Conservation (phyloP, 30 jellyfish, hydroid and myxozoan species). For the Chironex yamaguchii region DNA sequence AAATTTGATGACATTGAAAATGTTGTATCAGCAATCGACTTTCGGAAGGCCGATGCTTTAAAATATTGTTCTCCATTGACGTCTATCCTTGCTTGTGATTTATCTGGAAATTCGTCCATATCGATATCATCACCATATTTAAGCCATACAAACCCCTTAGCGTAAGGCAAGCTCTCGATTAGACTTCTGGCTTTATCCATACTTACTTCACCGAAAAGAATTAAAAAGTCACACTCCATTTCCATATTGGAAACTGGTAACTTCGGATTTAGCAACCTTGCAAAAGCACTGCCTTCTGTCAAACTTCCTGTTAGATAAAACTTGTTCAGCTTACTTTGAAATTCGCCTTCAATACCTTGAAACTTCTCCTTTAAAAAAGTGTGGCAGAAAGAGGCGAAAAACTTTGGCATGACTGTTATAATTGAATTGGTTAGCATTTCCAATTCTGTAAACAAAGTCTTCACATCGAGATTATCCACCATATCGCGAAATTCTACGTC, state of each 20-base stretch:
- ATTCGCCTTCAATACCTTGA: too few species aligned
- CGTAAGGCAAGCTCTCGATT: neutral
- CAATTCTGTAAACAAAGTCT: too few species aligned
- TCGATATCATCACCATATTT: neutral
- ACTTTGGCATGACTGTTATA: too few species aligned
- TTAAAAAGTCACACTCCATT: neutral
- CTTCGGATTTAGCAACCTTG: neutral
- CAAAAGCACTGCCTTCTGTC: neutral
- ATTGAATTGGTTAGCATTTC: too few species aligned
- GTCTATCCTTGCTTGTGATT: neutral
- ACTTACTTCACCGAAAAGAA: neutral
- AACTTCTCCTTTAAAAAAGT: too few species aligned
- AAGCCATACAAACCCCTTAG: conserved; percentile 18
- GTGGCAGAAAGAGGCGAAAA: too few species aligned
- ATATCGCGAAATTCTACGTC: too few species aligned
- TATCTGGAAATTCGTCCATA: neutral
- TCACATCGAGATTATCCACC: too few species aligned
- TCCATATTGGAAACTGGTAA: neutral
- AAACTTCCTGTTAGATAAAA: too few species aligned
- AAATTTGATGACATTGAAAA: neutral
- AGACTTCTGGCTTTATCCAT: neutral
- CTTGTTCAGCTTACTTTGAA: too few species aligned
- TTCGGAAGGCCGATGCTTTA: neutral
- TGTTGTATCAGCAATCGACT: too few species aligned
- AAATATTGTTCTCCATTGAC: neutral